phyloP scores from a whole-genome alignment of 2,113 vertebrate species.

The Glareola pratincola region DNA sequence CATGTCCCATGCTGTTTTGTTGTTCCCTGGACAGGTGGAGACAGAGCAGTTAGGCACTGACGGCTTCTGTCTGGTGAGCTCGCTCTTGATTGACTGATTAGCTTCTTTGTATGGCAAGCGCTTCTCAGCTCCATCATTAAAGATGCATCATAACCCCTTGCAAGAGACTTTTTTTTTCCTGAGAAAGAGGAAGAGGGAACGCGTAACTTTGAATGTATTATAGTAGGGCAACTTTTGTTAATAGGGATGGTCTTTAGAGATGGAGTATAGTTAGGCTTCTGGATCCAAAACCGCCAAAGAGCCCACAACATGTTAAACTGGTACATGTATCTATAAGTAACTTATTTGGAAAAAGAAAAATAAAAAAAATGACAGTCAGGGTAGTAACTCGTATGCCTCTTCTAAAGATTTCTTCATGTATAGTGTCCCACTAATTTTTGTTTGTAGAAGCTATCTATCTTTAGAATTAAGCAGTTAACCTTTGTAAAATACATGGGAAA shows the following conservation, averaged over 20 bases:
- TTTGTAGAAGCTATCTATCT: neutral
- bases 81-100: slow-evolving; percentile 74
- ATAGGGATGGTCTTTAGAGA: neutral
- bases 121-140: slow-evolving; percentile 54
- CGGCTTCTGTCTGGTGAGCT: slow-evolving; percentile 60
- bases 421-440: neutral
- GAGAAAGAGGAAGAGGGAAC: neutral
- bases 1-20: slow-evolving; percentile 56
- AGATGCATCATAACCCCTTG: slow-evolving; percentile 52
- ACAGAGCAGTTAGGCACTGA: slow-evolving; percentile 47
- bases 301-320: neutral
- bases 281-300: neutral
- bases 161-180: neutral
- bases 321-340: neutral
- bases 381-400: neutral
- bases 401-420: neutral
- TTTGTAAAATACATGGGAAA: neutral
- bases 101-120: slow-evolving; percentile 62
- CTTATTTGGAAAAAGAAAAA: neutral
- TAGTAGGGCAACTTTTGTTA: neutral
- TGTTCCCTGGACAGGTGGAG: slow-evolving; percentile 58
- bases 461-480: neutral
- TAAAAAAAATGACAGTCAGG: neutral
- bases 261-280: neutral
- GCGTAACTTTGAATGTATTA: slow-evolving; percentile 12